A percentile compares a stretch with the other conserved stretches of the same genome.
phyloP scores from a whole-genome alignment of 2,797 vertebrate genomes.

The Hemibagrus guttatus region DNA sequence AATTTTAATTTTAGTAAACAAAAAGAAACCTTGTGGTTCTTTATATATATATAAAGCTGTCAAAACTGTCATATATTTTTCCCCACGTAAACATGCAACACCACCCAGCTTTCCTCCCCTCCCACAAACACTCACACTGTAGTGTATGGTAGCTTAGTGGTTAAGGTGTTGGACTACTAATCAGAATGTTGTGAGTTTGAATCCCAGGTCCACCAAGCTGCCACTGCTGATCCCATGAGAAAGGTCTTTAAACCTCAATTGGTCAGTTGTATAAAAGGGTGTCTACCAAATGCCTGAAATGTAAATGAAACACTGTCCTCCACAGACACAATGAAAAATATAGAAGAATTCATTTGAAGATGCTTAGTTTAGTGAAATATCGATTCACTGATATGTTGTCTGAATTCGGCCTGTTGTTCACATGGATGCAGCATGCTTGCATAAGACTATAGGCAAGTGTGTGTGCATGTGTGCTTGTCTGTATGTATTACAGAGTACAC shows the following conservation, averaged over 20 bases:
- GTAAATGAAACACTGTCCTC: not conserved
- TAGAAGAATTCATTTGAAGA: not conserved
- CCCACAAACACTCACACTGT: not conserved
- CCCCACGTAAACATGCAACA: not conserved
- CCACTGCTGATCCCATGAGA: too few species aligned
- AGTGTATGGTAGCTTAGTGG: too few species aligned
- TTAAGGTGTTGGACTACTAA: too few species aligned
- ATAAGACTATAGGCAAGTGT: not conserved
- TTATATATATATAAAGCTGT: not conserved
- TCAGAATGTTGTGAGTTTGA: too few species aligned
- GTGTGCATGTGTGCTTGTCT: not conserved
- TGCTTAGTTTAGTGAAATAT: not conserved
- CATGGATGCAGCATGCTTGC: not conserved
- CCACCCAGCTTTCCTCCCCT: not conserved
- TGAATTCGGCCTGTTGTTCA: too few species aligned
- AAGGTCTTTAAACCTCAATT: too few species aligned
- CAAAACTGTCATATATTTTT: not conserved
- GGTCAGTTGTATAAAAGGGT: too few species aligned
- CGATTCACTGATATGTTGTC: not conserved
- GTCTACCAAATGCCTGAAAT: too few species aligned
- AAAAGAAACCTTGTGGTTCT: not conserved
- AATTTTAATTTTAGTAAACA: too few species aligned
- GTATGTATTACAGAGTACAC: not conserved
- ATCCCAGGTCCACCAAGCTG: too few species aligned
- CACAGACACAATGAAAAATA: not conserved